These are phyloP conservation scores for Drosophila trichaetosa DNA, from an alignment of 2,888 invertebrate species.

Conservation along the genomic window DNA sequence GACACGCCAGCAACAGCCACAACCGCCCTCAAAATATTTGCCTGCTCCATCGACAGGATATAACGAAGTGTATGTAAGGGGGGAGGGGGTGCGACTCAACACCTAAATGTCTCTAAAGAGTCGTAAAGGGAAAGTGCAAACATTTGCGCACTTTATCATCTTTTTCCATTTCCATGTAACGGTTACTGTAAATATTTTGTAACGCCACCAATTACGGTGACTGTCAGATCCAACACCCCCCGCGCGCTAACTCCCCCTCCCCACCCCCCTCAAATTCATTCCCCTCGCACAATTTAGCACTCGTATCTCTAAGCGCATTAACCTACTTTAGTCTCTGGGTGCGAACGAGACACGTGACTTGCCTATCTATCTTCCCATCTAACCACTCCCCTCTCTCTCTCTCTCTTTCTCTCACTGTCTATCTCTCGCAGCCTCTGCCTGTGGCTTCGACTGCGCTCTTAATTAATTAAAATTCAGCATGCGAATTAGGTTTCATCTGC, in stretches of 20 bases:
- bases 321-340: slow-evolving; percentile 62
- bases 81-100: slow-evolving; percentile 25
- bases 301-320: slow-evolving; percentile 57
- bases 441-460: slow-evolving; percentile 48
- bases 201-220: slow-evolving; percentile 76
- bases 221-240: slow-evolving; percentile 28
- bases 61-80: background rate
- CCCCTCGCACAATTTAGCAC: slow-evolving; percentile 6
- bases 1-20: slow-evolving; percentile 50
- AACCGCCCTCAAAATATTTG: slow-evolving; percentile 12
- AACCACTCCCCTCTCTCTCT: background rate
- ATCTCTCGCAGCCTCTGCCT: slow-evolving; percentile 20
- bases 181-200: slow-evolving; percentile 80
- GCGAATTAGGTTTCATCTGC: slow-evolving; percentile 74
- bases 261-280: background rate
- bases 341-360: slow-evolving; percentile 57
- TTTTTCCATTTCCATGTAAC: slow-evolving; percentile 76
- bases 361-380: slow-evolving; percentile 34
- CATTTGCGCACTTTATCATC: slow-evolving; percentile 80
- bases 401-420: slow-evolving; percentile 7
- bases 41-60: slow-evolving; percentile 1
- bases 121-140: slow-evolving; percentile 81
- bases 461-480: slow-evolving; percentile 81
- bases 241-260: background rate
- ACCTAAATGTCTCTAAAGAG: slow-evolving; percentile 73